Percentiles rank a stretch among this genome's conserved stretches.
phyloP scores from a whole-genome alignment of 2,888 invertebrate genomes.

The Hydriomena furcata region DNA sequence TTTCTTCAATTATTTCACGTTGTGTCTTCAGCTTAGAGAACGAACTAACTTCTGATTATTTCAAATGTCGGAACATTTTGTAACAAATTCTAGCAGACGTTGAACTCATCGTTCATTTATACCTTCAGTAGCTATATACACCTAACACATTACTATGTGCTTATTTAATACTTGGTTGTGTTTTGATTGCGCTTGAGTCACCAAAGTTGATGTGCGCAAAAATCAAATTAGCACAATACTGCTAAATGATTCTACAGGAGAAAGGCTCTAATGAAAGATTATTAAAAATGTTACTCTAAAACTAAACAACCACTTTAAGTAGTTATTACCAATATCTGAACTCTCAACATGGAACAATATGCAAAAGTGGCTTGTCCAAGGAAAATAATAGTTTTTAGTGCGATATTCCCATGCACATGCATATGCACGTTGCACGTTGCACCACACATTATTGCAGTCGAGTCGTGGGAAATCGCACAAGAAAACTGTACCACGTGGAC shows the following conservation, averaged over 20 bases:
- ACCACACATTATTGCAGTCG: neutral
- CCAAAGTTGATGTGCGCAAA: neutral
- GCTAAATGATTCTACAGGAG: neutral
- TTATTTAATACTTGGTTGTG: neutral
- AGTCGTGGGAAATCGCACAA: constrained; percentile 6
- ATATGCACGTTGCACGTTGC: too few species aligned
- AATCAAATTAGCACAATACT: constrained; percentile 1
- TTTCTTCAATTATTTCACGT: too few species aligned
- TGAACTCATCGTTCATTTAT: neutral
- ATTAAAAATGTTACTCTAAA: too few species aligned
- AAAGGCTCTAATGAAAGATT: too few species aligned
- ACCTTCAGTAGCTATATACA: too few species aligned
- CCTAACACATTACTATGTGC: too few species aligned
- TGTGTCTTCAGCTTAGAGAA: too few species aligned
- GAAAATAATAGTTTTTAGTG: constrained; percentile 1
- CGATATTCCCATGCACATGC: constrained; percentile 12
- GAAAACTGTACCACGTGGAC: neutral
- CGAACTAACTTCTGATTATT: neutral
- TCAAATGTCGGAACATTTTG: neutral
- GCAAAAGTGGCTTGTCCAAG: neutral
- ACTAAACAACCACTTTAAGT: too few species aligned
- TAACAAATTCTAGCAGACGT: neutral
- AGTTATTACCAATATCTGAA: neutral
- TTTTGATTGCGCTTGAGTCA: constrained; percentile 10
- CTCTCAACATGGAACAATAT: too few species aligned